phyloP scores from a whole-genome alignment of 2,113 vertebrate species.

The Cygnus buccinator region DNA sequence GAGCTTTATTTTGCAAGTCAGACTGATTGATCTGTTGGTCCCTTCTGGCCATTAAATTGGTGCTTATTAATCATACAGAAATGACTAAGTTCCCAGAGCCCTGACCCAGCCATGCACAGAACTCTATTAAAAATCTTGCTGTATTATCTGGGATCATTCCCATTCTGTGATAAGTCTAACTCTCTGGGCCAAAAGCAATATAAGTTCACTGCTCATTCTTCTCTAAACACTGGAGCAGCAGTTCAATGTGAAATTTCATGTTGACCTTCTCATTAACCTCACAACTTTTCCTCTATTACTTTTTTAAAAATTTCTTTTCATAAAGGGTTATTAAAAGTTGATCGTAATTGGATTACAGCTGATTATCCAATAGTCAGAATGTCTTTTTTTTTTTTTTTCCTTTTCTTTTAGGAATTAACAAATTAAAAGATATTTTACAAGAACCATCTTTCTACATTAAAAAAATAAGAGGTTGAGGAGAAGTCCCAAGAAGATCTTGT shows the following conservation, averaged over 20 bases:
- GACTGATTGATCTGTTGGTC: background rate
- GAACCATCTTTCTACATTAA: background rate
- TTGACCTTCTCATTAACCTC: background rate
- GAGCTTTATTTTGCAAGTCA: background rate
- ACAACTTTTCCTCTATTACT: background rate
- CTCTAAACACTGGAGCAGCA: background rate
- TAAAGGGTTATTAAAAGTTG: background rate
- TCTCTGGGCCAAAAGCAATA: slow-evolving; percentile 7
- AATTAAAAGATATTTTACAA: background rate
- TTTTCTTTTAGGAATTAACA: background rate
- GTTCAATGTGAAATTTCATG: background rate
- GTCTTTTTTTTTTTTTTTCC: background rate
- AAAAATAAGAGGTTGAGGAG: background rate
- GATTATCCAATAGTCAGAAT: background rate
- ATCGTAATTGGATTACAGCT: background rate
- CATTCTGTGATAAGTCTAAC: background rate
- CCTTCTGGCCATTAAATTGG: background rate
- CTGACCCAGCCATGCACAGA: background rate
- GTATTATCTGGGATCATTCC: background rate
- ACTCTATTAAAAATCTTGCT: background rate
- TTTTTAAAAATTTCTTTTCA: background rate
- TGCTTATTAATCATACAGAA: background rate
- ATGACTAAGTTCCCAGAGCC: background rate
- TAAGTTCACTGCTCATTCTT: background rate
- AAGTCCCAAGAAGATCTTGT: background rate